A percentile compares a stretch with the other conserved stretches of the same genome.
phyloP scores from a whole-genome alignment of 53 echinoderm and acorn worm species.

The Crossaster papposus region DNA sequence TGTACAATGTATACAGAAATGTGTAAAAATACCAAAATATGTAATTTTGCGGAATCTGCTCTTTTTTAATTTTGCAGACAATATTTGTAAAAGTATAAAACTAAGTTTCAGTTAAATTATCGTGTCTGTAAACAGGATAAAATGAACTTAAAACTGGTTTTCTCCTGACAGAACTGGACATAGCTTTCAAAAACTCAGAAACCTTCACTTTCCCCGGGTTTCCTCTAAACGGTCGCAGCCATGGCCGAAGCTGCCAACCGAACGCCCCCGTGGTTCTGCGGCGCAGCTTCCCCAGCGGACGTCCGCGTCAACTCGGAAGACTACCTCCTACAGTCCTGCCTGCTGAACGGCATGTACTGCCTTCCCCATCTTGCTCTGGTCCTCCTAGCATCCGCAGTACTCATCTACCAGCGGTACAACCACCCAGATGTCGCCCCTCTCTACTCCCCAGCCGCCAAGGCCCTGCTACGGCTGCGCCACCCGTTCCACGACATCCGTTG shows the following conservation, averaged over 20 bases:
- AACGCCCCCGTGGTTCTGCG: conserved; percentile 42
- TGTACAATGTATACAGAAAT: too few species aligned
- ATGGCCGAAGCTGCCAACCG: conserved; percentile 23
- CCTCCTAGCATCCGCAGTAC: neutral
- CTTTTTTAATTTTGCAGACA: too few species aligned
- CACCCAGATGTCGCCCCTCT: neutral
- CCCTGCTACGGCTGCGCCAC: conserved; percentile 39
- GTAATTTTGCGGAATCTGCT: too few species aligned
- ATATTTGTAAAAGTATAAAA: too few species aligned
- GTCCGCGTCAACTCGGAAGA: neutral
- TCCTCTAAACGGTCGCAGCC: neutral
- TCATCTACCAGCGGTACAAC: conserved; percentile 36
- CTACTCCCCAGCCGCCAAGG: neutral
- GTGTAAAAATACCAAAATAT: too few species aligned
- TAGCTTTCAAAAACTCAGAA: neutral
- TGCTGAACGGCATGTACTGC: conserved; percentile 49
- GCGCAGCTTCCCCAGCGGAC: neutral
- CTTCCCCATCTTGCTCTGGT: conserved; percentile 38
- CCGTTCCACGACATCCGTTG: conserved; percentile 38
- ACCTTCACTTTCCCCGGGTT: neutral
- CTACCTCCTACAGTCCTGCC: conserved; percentile 24
- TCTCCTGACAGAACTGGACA: neutral
- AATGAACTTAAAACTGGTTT: neutral
- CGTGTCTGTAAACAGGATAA: too few species aligned
- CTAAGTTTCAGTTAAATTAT: too few species aligned